Evolutionary conservation across 2,888 invertebrate genomes (phyloP).

Genomic region (Apoderus coryli): DNA sequence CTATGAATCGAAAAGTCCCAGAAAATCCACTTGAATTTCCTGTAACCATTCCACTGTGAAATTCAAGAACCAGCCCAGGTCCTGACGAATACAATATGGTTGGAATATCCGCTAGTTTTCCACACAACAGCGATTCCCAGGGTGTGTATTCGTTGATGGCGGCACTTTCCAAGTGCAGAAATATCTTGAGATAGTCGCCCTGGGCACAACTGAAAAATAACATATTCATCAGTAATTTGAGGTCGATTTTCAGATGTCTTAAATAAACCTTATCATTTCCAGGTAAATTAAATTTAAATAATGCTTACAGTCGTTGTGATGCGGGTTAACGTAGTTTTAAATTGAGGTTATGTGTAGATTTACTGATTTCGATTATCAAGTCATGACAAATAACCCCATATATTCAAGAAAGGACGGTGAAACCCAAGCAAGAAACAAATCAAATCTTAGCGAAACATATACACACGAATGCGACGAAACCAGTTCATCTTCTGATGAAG

Average conservation of each 20-base stretch:
- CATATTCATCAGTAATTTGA: slow-evolving; percentile 4
- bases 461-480: too few species aligned
- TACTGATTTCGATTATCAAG: too few species aligned
- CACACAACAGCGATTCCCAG: slow-evolving; percentile 61
- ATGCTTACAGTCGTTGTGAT: neutral
- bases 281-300: neutral
- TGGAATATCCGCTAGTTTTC: slow-evolving; percentile 50
- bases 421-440: too few species aligned
- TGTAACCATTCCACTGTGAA: slow-evolving; percentile 44
- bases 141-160: slow-evolving; percentile 62
- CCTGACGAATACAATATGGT: slow-evolving; percentile 62
- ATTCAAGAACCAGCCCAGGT: slow-evolving; percentile 57
- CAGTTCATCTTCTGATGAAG: too few species aligned
- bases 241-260: neutral
- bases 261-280: neutral
- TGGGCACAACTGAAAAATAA: slow-evolving; percentile 54
- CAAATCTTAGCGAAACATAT: too few species aligned
- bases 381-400: too few species aligned
- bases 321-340: neutral
- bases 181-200: slow-evolving; percentile 65
- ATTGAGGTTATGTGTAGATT: too few species aligned
- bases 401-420: too few species aligned
- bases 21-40: slow-evolving; percentile 53
- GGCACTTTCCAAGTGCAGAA: slow-evolving; percentile 55
- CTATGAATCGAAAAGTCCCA: slow-evolving; percentile 63